These are phyloP conservation scores for Diceros bicornis DNA, from an alignment of 2,797 vertebrate species.

Conservation along the genomic window DNA sequence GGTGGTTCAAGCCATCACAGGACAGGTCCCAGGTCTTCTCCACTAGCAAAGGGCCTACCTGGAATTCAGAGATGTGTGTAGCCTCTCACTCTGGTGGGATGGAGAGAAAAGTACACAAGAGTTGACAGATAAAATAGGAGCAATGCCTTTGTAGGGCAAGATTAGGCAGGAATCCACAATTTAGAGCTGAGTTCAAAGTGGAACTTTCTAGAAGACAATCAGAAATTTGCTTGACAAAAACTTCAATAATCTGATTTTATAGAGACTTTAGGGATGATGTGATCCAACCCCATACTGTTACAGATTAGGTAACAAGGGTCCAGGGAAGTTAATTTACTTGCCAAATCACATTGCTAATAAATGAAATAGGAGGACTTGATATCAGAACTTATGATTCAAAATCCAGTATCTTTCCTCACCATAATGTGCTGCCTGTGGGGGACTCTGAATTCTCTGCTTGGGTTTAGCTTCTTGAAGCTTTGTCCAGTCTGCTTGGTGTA, in stretches of 20 bases:
- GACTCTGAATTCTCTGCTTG: background rate
- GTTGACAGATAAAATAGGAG: background rate
- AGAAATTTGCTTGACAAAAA: conserved; percentile 55
- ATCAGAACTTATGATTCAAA: background rate
- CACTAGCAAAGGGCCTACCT: background rate
- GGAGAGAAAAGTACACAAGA: background rate
- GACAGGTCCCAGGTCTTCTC: background rate
- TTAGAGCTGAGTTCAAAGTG: conserved; percentile 12
- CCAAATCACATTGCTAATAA: conserved; percentile 32
- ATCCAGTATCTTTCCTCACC: background rate
- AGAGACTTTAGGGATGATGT: conserved; percentile 31
- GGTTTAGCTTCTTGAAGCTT: background rate
- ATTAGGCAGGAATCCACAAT: background rate
- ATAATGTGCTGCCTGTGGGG: background rate
- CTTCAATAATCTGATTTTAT: conserved; percentile 53
- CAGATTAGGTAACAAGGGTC: background rate
- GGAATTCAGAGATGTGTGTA: background rate
- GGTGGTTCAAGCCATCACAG: background rate
- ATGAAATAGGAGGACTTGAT: background rate
- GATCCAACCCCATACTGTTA: background rate
- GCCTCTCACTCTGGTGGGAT: background rate
- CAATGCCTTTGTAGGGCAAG: background rate
- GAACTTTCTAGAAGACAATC: conserved; percentile 39
- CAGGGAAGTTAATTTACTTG: conserved; percentile 12
- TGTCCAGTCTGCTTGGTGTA: background rate